Base-by-base conservation (phyloP, 2,113 vertebrate species). In the Percopsis transmontana region DNA sequence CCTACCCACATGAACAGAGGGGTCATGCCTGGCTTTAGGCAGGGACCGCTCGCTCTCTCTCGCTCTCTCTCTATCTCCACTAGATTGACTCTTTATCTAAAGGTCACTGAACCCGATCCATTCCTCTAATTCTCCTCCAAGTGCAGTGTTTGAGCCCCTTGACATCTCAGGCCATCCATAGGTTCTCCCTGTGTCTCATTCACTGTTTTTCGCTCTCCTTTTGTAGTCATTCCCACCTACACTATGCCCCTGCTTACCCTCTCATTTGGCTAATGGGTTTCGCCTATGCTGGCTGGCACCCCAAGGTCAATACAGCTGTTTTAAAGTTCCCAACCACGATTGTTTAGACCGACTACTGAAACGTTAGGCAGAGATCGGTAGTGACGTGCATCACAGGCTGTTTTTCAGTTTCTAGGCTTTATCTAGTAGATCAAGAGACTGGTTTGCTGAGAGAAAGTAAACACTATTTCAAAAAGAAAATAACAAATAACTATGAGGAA, bases 11-110 rank as follows among this genome's bases (percentile, higher is more conserved):
- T 64, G 73, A 70, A 85, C 75, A 72, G 75, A 70, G 68, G 80
- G 68, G 72, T 83, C 66, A 23, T 68, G 69, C 70, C 66, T 76
- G 78, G 81, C 86, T 87, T 68, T 80, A 73, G 83, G 85, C 81
- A 56, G 61, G 68, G 56, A 65, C 68, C 61, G 68, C 70, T 74
- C 79, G 75, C 58, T 76, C 70, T 27, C 54, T 53, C 45, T 63
- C 42, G 41, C 58, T 45, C 52, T 20, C 15, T 18, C 47, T n/a
- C 53, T 62, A 38, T 64, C 6, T 75, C 50, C 16, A 24, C 45
- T 41, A 1, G 18, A 39, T 16, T 20, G n/a, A 9, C 64, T 76
- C 51, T 58, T n/a, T 52, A 51, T 58, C 8, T 77, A 62, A 85
- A 88, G 71, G 83, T 85, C 80, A 51, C 70, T 27, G 21, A 19